phyloP scores from a whole-genome alignment of 2,113 vertebrate genomes.

The Dermatemys mawii region DNA sequence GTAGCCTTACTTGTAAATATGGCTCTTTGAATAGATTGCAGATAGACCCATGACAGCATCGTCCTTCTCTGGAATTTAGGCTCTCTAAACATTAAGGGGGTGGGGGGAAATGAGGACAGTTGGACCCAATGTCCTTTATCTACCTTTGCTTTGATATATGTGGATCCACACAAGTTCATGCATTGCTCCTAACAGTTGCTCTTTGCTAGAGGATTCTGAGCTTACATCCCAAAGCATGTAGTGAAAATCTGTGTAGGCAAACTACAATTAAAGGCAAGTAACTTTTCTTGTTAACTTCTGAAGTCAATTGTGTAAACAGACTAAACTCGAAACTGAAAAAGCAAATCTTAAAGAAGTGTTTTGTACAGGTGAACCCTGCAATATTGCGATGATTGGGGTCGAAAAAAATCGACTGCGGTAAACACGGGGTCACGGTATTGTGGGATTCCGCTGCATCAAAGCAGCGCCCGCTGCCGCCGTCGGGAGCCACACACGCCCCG shows the following conservation, averaged over 20 bases:
- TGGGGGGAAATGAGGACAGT: background rate
- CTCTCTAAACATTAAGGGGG: background rate
- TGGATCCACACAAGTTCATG: background rate
- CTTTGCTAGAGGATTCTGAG: background rate
- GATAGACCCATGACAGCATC: background rate
- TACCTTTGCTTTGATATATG: background rate
- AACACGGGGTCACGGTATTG: too few relatives aligned
- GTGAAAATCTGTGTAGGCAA: background rate
- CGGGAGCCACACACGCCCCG: too few relatives aligned
- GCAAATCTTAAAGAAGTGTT: background rate
- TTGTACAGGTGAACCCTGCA: too few relatives aligned
- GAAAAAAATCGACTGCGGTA: too few relatives aligned
- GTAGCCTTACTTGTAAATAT: background rate
- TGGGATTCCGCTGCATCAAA: too few relatives aligned
- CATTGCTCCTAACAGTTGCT: background rate
- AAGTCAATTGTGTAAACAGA: background rate
- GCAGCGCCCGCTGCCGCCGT: too few relatives aligned
- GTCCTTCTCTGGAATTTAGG: background rate
- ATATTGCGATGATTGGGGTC: too few relatives aligned
- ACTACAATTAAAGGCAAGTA: background rate
- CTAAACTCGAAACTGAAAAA: background rate
- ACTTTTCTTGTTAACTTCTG: background rate
- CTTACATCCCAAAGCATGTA: background rate
- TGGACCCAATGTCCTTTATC: fast-evolving
- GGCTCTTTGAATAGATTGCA: background rate